Conservation (phyloP, 2,888 invertebrate genomes). For the Hylaea fasciaria region DNA sequence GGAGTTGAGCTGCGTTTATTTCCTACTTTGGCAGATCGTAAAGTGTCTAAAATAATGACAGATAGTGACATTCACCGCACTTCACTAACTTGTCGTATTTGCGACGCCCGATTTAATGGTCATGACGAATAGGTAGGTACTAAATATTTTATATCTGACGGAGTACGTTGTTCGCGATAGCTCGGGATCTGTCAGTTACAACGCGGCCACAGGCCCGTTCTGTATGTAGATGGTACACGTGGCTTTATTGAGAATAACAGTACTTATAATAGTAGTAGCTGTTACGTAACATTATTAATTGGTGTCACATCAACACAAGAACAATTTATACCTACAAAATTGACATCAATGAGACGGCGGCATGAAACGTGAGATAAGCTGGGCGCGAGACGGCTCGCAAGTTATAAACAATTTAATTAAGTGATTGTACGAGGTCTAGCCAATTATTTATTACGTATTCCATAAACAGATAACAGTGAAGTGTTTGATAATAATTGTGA, state of each 20-base stretch:
- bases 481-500: too few relatives aligned
- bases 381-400: slow-evolving; percentile 14
- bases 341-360: slow-evolving; percentile 33
- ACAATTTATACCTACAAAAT: slow-evolving; percentile 38
- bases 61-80: slow-evolving; percentile 21
- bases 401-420: slow-evolving; percentile 29
- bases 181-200: too few relatives aligned
- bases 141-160: too few relatives aligned
- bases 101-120: not conserved
- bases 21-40: slow-evolving; percentile 25
- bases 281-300: slow-evolving; percentile 30
- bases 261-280: slow-evolving; percentile 9
- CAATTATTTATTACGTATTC: not conserved
- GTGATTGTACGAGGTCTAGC: slow-evolving; percentile 17
- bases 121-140: too few relatives aligned
- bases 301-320: slow-evolving; percentile 41
- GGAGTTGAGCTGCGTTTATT: slow-evolving; percentile 24
- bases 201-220: too few relatives aligned
- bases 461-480: too few relatives aligned
- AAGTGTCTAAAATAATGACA: slow-evolving; percentile 28
- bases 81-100: slow-evolving; percentile 15
- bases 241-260: too few relatives aligned
- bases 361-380: slow-evolving; percentile 29
- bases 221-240: too few relatives aligned
- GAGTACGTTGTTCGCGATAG: too few relatives aligned